Conservation (phyloP, 2,797 vertebrate genomes). For the Helostoma temminkii region DNA sequence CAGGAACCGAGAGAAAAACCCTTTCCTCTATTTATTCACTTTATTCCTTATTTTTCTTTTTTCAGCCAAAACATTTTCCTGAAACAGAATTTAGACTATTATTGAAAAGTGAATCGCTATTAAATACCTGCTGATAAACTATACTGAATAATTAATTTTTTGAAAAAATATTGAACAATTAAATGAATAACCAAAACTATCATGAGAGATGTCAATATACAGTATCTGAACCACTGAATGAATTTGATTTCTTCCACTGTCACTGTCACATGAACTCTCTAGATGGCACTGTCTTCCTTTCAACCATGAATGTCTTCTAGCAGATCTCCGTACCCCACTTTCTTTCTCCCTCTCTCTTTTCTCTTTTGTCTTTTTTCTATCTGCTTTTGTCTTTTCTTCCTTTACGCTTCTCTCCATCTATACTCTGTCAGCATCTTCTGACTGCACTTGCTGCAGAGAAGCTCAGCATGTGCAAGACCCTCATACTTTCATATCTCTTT, state of each 20-base stretch:
- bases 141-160: background rate
- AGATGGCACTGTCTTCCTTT: slow-evolving; percentile 87
- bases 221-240: too few species aligned
- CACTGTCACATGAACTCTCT: slow-evolving; percentile 68
- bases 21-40: slow-evolving; percentile 14
- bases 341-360: background rate
- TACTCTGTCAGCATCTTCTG: slow-evolving; percentile 1
- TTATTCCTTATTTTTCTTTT: background rate
- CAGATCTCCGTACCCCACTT: background rate
- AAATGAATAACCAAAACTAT: background rate
- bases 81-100: background rate
- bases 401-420: background rate
- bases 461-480: slow-evolving; percentile 57
- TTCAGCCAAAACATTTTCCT: background rate
- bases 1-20: slow-evolving; percentile 23
- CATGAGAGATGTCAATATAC: too few species aligned
- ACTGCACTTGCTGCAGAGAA: slow-evolving; percentile 13
- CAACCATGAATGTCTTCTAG: slow-evolving; percentile 40
- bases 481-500: slow-evolving; percentile 66
- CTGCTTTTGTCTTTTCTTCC: too few species aligned
- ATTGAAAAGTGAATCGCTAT: background rate
- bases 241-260: slow-evolving; percentile 6
- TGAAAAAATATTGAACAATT: background rate
- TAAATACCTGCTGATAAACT: background rate
- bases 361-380: slow-evolving; percentile 1